phyloP scores from a whole-genome alignment of 2,797 vertebrate species.

The Sebastes steindachneri region DNA sequence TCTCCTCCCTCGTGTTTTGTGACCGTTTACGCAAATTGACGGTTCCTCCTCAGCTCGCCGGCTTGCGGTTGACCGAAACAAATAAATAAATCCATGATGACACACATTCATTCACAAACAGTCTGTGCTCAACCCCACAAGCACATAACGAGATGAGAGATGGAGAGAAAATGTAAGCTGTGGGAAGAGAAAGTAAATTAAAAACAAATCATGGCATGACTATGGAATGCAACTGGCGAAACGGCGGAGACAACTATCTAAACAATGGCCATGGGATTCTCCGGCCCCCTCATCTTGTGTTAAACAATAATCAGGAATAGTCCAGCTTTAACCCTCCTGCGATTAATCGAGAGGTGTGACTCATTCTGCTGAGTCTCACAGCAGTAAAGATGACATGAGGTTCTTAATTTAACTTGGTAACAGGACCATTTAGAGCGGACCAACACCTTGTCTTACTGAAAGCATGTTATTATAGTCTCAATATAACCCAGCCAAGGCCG shows the following conservation, averaged over 20 bases:
- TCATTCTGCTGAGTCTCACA: conserved; percentile 13
- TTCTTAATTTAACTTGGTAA: conserved; percentile 43
- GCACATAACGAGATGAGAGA: conserved; percentile 63
- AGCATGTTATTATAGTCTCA: conserved; percentile 58
- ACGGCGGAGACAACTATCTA: conserved; percentile 52
- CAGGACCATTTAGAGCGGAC: conserved; percentile 30
- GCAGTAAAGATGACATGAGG: conserved; percentile 34
- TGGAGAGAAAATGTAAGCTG: conserved; percentile 66
- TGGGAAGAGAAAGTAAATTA: conserved; percentile 72
- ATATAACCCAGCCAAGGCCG: conserved; percentile 25
- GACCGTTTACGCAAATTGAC: conserved; percentile 59
- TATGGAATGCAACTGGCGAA: conserved; percentile 46
- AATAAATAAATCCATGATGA: conserved; percentile 72
- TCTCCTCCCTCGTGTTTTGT: conserved; percentile 15
- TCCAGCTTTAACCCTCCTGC: conserved; percentile 16
- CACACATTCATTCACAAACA: conserved; percentile 61
- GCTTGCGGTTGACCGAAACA: conserved; percentile 68
- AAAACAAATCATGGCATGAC: conserved; percentile 67
- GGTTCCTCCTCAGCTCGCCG: conserved; percentile 53
- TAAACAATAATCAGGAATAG: conserved; percentile 40
- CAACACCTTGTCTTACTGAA: conserved; percentile 48
- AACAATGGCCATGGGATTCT: conserved; percentile 56
- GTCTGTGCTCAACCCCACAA: conserved; percentile 25
- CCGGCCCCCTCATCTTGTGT: conserved; percentile 36
- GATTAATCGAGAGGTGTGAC: conserved; percentile 18